A percentile compares a stretch with the other conserved stretches of the same genome.
Evolutionary conservation across 1,140 invertebrate genomes (phyloP).

Genomic region (Harpegnathos saltator): DNA sequence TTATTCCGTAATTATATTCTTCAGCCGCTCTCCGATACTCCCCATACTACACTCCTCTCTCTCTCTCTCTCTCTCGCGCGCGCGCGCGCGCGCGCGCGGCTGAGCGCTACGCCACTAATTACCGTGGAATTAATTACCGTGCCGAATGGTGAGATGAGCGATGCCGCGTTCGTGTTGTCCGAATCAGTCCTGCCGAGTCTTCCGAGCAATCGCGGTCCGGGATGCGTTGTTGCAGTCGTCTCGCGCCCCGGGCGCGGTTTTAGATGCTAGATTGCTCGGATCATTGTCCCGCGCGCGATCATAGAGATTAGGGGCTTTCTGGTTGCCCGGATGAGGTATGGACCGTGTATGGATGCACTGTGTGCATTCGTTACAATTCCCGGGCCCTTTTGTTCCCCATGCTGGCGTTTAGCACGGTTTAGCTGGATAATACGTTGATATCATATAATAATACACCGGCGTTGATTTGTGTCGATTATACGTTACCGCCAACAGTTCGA

Average conservation of each 20-base stretch:
- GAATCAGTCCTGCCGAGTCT: slow-evolving; percentile 19
- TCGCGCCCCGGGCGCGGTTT: slow-evolving; percentile 47
- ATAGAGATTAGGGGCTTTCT: slow-evolving; percentile 62
- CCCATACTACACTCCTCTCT: no score
- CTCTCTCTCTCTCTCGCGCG: no score
- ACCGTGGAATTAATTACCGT: slow-evolving; percentile 74
- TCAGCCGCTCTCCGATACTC: no score
- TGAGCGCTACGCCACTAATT: slow-evolving; percentile 64
- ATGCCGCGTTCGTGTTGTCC: slow-evolving; percentile 58
- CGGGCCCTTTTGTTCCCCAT: slow-evolving; percentile 34
- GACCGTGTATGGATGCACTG: slow-evolving; percentile 7
- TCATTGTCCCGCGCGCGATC: slow-evolving; percentile 55
- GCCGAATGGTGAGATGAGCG: slow-evolving; percentile 67
- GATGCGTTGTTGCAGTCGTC: slow-evolving; percentile 23
- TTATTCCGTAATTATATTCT: slow-evolving; percentile 73
- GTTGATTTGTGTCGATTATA: slow-evolving; percentile 55
- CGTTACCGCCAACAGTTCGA: slow-evolving; percentile 54
- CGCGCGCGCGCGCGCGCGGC: no score
- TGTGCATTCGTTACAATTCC: slow-evolving; percentile 54
- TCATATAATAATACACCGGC: slow-evolving; percentile 43
- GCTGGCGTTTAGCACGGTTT: slow-evolving; percentile 39
- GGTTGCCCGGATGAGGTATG: slow-evolving; percentile 57
- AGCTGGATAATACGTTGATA: slow-evolving; percentile 38
- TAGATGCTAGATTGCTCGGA: slow-evolving; percentile 49
- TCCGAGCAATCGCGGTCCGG: slow-evolving; percentile 4